Conservation (phyloP, 2,113 vertebrate genomes). For the Gopherus flavomarginatus region DNA sequence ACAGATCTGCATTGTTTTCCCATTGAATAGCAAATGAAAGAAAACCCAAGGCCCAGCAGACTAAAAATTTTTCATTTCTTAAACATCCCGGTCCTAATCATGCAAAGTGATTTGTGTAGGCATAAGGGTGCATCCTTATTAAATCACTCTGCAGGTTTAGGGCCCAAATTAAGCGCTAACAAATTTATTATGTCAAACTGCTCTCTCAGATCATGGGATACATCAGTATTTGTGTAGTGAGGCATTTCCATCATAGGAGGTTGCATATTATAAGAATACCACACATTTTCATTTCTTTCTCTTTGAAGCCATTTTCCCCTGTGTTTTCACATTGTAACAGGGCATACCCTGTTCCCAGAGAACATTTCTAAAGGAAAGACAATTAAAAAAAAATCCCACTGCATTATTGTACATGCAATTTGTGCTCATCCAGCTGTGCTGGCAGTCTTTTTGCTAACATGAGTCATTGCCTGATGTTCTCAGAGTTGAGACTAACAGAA, state of each 20-base stretch:
- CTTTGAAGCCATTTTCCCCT: background rate
- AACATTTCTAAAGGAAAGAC: background rate
- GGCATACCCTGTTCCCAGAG: background rate
- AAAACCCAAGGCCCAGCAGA: background rate
- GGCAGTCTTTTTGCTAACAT: constrained; percentile 16
- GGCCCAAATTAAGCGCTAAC: background rate
- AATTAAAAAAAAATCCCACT: background rate
- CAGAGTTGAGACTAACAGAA: constrained; percentile 1
- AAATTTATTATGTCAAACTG: background rate
- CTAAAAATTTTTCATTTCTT: background rate
- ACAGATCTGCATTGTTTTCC: background rate
- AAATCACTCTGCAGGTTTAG: background rate
- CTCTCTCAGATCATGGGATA: background rate
- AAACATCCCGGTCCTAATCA: background rate
- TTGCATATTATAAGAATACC: background rate
- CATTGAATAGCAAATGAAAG: background rate
- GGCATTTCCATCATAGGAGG: background rate
- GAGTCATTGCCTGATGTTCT: constrained; percentile 34
- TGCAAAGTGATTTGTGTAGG: background rate
- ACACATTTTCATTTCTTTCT: background rate
- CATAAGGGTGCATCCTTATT: background rate
- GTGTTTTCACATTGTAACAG: background rate
- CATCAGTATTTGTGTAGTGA: background rate
- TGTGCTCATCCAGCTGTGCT: constrained; percentile 49
- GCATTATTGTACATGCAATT: constrained; percentile 7